Evolutionary conservation across 2,113 vertebrate species (phyloP).

Genomic region (Panurus biarmicus): DNA sequence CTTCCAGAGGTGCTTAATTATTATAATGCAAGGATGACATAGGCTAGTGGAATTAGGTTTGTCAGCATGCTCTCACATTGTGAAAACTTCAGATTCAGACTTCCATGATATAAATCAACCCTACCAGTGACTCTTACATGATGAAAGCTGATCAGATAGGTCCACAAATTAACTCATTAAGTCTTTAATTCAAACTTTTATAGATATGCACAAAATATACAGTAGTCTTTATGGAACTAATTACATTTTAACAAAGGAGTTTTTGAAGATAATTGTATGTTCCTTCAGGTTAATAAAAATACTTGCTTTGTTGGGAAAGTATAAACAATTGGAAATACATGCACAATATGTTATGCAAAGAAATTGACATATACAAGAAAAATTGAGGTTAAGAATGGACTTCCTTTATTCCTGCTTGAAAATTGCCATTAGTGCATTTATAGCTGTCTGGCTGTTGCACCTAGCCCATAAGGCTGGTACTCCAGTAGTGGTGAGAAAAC

Average conservation of each 20-base stretch:
- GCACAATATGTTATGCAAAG: neutral
- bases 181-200: neutral
- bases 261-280: neutral
- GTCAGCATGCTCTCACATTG: accelerated
- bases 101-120: neutral
- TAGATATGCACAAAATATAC: neutral
- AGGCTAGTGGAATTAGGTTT: neutral
- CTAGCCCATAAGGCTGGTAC: neutral
- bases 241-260: neutral
- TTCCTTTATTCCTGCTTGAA: neutral
- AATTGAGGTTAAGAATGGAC: neutral
- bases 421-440: neutral
- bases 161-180: neutral
- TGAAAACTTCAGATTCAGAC: neutral
- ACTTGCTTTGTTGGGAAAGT: neutral
- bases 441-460: neutral
- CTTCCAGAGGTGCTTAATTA: neutral
- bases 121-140: neutral
- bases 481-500: neutral
- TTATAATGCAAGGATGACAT: neutral
- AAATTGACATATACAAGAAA: neutral
- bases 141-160: neutral
- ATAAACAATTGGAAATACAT: neutral
- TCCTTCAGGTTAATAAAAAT: neutral
- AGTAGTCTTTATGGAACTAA: neutral